A percentile compares a stretch with the other conserved stretches of the same genome.
These are phyloP conservation scores for Paedocypris sp. DNA, from an alignment of 2,113 vertebrate genomes.

Conservation along the genomic window DNA sequence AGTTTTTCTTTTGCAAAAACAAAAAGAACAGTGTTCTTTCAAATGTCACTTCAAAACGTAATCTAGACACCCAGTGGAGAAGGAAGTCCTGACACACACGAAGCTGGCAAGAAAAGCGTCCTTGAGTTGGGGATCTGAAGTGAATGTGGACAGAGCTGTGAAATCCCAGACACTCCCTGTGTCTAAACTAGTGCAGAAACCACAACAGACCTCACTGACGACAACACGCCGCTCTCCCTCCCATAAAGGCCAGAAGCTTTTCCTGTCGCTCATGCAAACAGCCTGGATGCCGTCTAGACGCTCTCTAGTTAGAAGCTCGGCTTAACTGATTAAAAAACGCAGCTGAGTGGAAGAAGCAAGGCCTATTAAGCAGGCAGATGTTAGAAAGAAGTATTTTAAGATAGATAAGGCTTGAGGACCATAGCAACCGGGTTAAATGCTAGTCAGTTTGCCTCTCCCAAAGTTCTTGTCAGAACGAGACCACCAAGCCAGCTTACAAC, in stretches of 20 bases:
- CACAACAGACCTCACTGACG: background rate
- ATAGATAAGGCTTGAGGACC: too few species aligned
- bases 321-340: too few species aligned
- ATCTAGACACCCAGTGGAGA: background rate
- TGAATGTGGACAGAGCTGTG: constrained; percentile 4
- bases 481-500: too few species aligned
- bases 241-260: constrained; percentile 22
- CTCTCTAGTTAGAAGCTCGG: constrained; percentile 10
- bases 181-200: constrained; percentile 24
- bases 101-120: background rate
- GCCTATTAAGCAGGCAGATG: too few species aligned
- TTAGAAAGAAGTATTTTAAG: too few species aligned
- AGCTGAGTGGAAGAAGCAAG: too few species aligned
- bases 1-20: too few species aligned
- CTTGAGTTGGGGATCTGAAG: background rate
- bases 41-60: too few species aligned
- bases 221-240: constrained; percentile 15
- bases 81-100: background rate
- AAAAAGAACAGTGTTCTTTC: too few species aligned
- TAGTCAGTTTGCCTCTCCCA: too few species aligned
- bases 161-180: constrained; percentile 14
- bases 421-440: too few species aligned
- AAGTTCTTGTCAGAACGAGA: too few species aligned
- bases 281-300: constrained; percentile 29
- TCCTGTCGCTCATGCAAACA: constrained; percentile 23